Evolutionary conservation across 2,888 invertebrate genomes (phyloP), one percentile per base, ranked within the genome.

Genomic region (Diarsia brunnea): DNA sequence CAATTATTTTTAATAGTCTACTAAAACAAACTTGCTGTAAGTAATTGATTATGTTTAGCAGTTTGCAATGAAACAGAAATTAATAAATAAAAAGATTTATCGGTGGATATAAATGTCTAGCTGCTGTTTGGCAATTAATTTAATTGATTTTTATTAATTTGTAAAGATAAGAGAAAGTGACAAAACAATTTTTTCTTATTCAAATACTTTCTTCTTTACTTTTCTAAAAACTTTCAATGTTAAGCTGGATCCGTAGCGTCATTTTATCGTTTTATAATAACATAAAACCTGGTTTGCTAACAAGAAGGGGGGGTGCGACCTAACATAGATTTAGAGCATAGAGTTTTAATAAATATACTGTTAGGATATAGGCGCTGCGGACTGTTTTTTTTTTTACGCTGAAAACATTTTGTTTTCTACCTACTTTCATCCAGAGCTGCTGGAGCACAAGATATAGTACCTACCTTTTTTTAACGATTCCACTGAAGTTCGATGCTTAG

Each of bases 1-100:
- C 45, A 45, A 65, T 65, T 73, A 51, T 4, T 31, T 80, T 73
- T 65, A 51, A 51, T 27, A 31, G 21, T 73, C 51, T 45, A 49
- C 16, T 24, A 38, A 51, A 73, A 38, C 31, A 80, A 73, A 78
- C 58, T 0, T 10, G 5, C 38, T 49, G 19, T 58, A 58, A 58
- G 19, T 58, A 58, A 58, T 60, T 77, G 11, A 58, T 77, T 45
- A 73, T 16, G 2, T 21, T n/a, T 19, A 2, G 45, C 14, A 27
- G 21, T 21, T 55, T 7, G 1, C 31, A 61, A 3, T n/a, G 49
- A 63, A 61, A n/a, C 14, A 10, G 4, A 53, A 63, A 24, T 14
- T 4, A 75, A 21, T 47, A 64, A 8, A 19, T 31, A 5, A 43
- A n/a, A 31, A 49, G n/a, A 70, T 79, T 70, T 49, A 38, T 49